Conservation (phyloP, 1,140 invertebrate genomes). For the Zaprionus vittiger region DNA sequence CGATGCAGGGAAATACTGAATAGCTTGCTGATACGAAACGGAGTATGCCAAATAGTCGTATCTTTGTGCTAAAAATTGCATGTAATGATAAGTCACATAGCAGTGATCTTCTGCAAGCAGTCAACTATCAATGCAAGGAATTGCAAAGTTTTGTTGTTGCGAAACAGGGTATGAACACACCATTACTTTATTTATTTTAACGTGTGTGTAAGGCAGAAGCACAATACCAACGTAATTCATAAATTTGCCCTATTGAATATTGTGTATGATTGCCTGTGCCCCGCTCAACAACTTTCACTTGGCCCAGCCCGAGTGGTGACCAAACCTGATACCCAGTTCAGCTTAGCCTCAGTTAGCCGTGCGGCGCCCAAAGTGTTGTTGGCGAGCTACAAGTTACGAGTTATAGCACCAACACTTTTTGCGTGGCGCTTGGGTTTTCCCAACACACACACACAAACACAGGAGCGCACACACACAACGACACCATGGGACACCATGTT, state of each 20-base stretch:
- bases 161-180: no score
- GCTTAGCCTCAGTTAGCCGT: neutral
- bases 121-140: no score
- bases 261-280: slow-evolving; percentile 17
- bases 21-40: no score
- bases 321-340: neutral
- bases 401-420: slow-evolving; percentile 8
- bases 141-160: no score
- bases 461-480: slow-evolving; percentile 4
- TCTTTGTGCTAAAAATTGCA: no score
- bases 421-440: slow-evolving; percentile 60
- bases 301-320: neutral
- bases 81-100: no score
- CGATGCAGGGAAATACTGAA: no score
- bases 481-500: slow-evolving; percentile 32
- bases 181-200: neutral
- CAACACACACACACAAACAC: slow-evolving; percentile 29
- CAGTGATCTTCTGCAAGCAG: no score
- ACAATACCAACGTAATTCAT: neutral
- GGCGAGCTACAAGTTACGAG: slow-evolving; percentile 9
- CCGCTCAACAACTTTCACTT: slow-evolving; percentile 26
- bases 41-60: no score
- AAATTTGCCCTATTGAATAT: neutral
- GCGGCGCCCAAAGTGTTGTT: neutral
- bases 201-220: neutral